Evolutionary conservation across 2,113 vertebrate genomes (phyloP).

Genomic region (Chaetodon trifascialis): DNA sequence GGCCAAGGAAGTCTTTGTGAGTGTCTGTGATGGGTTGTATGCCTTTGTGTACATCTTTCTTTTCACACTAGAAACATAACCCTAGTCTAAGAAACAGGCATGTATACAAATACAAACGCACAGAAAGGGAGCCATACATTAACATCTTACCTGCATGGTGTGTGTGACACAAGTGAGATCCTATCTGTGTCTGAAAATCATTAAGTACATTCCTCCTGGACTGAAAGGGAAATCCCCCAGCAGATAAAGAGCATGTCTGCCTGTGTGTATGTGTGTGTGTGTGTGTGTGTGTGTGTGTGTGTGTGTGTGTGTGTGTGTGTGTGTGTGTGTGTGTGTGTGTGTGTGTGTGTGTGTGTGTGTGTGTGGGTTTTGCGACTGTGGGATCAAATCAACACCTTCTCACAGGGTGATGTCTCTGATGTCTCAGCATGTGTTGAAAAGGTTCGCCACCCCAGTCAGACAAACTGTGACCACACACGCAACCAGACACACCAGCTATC

Average conservation of each 20-base stretch:
- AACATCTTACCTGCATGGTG: constrained; percentile 20
- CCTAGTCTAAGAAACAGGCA: neutral
- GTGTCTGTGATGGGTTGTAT: neutral
- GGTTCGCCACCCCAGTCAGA: constrained; percentile 28
- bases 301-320: constrained; percentile 31
- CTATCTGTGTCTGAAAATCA: constrained; percentile 65
- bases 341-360: constrained; percentile 28
- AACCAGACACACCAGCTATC: constrained; percentile 35
- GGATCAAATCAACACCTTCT: constrained; percentile 72
- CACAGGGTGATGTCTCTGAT: constrained; percentile 56
- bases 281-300: neutral
- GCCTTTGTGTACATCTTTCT: neutral
- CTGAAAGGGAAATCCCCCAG: constrained; percentile 57
- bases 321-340: neutral
- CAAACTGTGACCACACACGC: constrained; percentile 57
- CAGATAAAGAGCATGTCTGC: constrained; percentile 33
- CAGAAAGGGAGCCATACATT: neutral
- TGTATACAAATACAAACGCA: constrained; percentile 3
- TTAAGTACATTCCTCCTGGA: constrained; percentile 58
- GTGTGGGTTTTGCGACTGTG: constrained; percentile 32
- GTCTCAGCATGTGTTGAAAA: constrained; percentile 67
- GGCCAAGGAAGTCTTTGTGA: neutral
- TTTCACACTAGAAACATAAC: neutral
- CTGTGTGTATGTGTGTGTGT: neutral
- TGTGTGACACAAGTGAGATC: constrained; percentile 46